phyloP scores from a whole-genome alignment of 2,797 vertebrate species.

The Cercopithecus mitis region DNA sequence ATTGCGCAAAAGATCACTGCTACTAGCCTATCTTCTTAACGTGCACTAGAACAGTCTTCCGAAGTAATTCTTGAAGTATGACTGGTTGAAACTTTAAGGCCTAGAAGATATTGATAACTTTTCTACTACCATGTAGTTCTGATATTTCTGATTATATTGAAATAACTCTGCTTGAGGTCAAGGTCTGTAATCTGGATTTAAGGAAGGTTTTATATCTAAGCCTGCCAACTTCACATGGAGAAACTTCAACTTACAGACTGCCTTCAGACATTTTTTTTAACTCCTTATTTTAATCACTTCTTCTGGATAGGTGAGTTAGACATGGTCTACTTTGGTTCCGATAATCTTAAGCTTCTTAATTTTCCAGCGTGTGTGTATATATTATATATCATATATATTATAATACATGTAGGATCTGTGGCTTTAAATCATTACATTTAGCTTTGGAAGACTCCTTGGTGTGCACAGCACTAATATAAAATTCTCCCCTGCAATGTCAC shows the following conservation, averaged over 20 bases:
- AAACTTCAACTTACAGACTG: not conserved
- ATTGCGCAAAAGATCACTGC: not conserved
- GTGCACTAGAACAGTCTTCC: not conserved
- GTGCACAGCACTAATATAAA: not conserved
- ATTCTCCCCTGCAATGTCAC: not conserved
- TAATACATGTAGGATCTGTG: not conserved
- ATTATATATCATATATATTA: not conserved
- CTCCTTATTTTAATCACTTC: not conserved
- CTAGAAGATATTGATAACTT: not conserved
- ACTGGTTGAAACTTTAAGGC: not conserved
- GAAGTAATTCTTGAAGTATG: not conserved
- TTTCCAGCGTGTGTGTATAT: not conserved
- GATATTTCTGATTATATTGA: not conserved
- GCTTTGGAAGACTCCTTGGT: not conserved
- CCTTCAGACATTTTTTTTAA: not conserved
- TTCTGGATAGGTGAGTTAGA: not conserved
- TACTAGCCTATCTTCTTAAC: not conserved
- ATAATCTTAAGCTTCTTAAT: not conserved
- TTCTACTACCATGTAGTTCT: not conserved
- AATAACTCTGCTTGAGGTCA: not conserved
- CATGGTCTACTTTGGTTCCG: not conserved
- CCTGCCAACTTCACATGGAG: not conserved
- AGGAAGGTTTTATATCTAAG: not conserved
- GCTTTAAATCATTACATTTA: not conserved
- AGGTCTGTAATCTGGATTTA: not conserved